Evolutionary conservation across 2,888 invertebrate genomes (phyloP).

Genomic region (Agrypnus murinus): DNA sequence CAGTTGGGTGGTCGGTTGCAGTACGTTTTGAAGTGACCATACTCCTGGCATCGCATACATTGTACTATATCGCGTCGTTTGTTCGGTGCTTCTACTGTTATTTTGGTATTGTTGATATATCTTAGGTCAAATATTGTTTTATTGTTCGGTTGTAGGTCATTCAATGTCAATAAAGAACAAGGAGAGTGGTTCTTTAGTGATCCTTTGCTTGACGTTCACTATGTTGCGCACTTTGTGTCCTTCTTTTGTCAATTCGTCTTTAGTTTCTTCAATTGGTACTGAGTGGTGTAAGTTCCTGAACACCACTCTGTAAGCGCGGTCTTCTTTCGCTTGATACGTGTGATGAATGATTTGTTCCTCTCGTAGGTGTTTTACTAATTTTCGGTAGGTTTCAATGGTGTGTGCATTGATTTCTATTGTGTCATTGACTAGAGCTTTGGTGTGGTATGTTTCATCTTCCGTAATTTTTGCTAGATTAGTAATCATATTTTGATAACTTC

Average conservation of each 20-base stretch:
- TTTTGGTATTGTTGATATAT: slow-evolving; percentile 17
- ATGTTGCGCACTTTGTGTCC: slow-evolving; percentile 28
- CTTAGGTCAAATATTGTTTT: slow-evolving; percentile 32
- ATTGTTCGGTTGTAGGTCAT: slow-evolving; percentile 29
- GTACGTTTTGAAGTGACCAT: slow-evolving; percentile 36
- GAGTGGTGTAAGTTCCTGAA: slow-evolving; percentile 36
- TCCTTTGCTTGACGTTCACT: slow-evolving; percentile 18
- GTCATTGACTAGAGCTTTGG: slow-evolving; percentile 23
- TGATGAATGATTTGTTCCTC: slow-evolving; percentile 29
- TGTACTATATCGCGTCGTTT: slow-evolving; percentile 25
- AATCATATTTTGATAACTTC: slow-evolving; percentile 11
- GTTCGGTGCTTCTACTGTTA: slow-evolving; percentile 24
- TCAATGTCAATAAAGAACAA: slow-evolving; percentile 33
- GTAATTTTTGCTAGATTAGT: slow-evolving; percentile 9
- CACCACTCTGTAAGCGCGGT: slow-evolving; percentile 37
- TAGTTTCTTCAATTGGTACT: slow-evolving; percentile 29
- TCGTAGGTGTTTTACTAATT: slow-evolving; percentile 27
- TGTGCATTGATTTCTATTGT: slow-evolving; percentile 30
- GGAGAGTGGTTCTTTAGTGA: slow-evolving; percentile 27
- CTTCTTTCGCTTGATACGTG: slow-evolving; percentile 36
- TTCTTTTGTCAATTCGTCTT: slow-evolving; percentile 18
- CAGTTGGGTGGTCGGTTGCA: slow-evolving; percentile 28
- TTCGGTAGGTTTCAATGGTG: slow-evolving; percentile 21
- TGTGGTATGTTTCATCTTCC: slow-evolving; percentile 24
- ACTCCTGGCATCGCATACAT: slow-evolving; percentile 31